A percentile compares a stretch with the other conserved stretches of the same genome.
These are phyloP conservation scores for Danio tinwini DNA, from an alignment of 2,797 vertebrate genomes.

Conservation along the genomic window DNA sequence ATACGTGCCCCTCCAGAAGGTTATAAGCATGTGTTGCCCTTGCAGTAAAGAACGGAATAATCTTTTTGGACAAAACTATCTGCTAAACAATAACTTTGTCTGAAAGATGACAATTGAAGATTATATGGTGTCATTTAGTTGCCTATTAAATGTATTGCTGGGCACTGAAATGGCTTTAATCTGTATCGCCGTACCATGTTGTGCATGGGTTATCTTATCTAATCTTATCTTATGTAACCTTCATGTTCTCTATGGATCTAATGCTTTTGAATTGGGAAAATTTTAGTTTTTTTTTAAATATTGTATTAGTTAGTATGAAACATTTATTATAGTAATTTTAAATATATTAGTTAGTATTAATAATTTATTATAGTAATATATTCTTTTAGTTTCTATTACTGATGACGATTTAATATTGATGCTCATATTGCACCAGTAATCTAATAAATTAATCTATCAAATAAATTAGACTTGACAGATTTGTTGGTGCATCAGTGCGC, in stretches of 20 bases:
- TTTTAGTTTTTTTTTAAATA: neutral
- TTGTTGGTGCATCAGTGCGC: neutral
- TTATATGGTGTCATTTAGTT: neutral
- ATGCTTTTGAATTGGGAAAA: neutral
- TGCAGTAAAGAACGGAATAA: neutral
- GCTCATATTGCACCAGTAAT: neutral
- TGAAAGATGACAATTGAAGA: neutral
- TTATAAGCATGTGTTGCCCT: neutral
- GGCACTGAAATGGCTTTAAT: conserved; percentile 1
- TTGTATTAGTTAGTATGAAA: neutral
- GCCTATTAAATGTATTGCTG: neutral
- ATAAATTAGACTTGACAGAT: conserved; percentile 9
- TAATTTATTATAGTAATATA: no score
- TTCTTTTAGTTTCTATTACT: no score
- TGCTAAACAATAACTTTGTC: neutral
- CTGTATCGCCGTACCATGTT: neutral
- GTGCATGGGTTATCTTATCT: conserved; percentile 1
- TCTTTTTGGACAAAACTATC: neutral
- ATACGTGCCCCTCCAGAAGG: neutral
- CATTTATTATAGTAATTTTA: no score
- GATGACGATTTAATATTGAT: neutral
- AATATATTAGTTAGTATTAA: neutral
- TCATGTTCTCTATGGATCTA: neutral
- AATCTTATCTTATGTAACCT: neutral
- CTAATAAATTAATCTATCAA: conserved; percentile 23